A percentile compares a stretch with the other conserved stretches of the same genome.
Conservation (phyloP, 2,888 invertebrate species). For the Brachyopa scutellaris region DNA sequence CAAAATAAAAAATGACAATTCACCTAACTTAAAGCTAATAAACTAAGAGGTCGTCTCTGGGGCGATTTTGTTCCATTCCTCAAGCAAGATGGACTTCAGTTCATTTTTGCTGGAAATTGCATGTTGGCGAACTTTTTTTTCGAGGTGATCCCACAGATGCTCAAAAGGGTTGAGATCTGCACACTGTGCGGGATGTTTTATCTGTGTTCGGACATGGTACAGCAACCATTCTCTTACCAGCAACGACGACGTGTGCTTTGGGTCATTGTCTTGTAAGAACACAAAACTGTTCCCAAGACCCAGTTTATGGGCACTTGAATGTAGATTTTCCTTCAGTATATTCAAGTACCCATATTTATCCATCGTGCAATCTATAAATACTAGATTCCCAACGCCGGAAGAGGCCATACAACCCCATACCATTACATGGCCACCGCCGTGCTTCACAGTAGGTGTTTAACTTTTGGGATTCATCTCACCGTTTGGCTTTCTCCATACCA, state of each 20-base stretch:
- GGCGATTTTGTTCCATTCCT: neutral
- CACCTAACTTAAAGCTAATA: no score
- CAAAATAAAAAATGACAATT: no score
- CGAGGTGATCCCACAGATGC: neutral
- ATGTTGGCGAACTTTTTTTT: conserved; percentile 2
- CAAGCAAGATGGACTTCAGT: neutral
- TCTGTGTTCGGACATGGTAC: neutral
- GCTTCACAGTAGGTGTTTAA: neutral
- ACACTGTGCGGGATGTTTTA: no score
- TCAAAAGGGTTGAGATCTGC: neutral
- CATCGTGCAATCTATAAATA: conserved; percentile 18
- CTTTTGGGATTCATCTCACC: no score
- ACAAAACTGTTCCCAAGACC: no score
- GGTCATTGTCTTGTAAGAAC: no score
- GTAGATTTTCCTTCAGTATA: neutral
- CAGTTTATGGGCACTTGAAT: no score
- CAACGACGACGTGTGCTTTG: neutral
- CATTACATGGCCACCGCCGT: conserved; percentile 1
- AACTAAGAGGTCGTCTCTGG: neutral
- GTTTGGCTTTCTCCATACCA: neutral
- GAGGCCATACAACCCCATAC: conserved; percentile 14
- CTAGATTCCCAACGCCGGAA: conserved; percentile 10
- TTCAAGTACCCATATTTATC: neutral
- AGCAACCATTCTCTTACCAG: neutral
- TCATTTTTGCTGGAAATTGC: neutral